Base-by-base conservation (phyloP, 2,113 vertebrate genomes). In the Xerus inauris region DNA sequence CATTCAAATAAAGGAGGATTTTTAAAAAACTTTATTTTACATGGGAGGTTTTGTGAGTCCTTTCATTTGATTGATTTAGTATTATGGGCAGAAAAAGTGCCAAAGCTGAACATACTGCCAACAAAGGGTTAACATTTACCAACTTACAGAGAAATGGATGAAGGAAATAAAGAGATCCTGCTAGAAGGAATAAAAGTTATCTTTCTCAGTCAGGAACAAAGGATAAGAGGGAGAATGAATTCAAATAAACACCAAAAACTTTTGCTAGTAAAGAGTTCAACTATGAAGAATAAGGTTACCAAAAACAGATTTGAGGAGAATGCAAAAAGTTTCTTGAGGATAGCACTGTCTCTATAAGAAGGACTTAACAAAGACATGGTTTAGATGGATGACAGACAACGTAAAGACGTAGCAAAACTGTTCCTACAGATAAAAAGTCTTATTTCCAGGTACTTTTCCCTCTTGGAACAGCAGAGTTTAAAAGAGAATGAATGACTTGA, bases 151-250 rank as follows among this genome's bases (percentile, higher is more conserved):
- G 19, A 91, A 89, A 42, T 40, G 54, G 65, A 62, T 64, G 45
- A 32, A 88, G 14, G 62, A 54, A 47, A 57, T 42, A 87, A 73
- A 62, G 51, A 90, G 9, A 22, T 17, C 71, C 77, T 88, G 10
- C 42, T 13, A 73, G 84, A 40, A 83, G 40, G 32, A 10, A 19
- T 42, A n/a, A 89, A 85, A 51, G 62, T 40, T 38, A 87, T 42
- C 22, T 73, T 94, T 87, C 57, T 72, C 22, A 88, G 42, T 84
- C 51, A 85, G 51, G 22, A 93, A 75, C 28, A 96, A 94, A 94
- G 76, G 24, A 47, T 85, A 96, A 89, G 72, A 91, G 11, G 11
- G 57, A 69, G 35, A 87, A 79, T 49, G 24, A 89, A 95, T 83
- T 47, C 51, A 87, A 94, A 86, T 0, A 77, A 89, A 83, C 4